Conservation (phyloP, 2,113 vertebrate species). For the Nerophis lumbriciformis region DNA sequence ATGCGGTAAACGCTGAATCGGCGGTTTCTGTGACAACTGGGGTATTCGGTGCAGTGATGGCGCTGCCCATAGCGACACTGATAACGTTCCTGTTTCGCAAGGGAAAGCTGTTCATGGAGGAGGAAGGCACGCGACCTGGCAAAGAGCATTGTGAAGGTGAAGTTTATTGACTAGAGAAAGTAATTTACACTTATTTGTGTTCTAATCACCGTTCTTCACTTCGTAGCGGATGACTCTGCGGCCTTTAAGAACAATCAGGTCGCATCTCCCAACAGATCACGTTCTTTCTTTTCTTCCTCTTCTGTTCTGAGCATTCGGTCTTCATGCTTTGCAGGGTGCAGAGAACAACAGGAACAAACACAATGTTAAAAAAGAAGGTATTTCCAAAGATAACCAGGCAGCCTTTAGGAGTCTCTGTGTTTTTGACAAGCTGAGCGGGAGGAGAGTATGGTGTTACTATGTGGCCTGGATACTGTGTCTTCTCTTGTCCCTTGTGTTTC, state of each 20-base stretch:
- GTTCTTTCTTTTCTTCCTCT: neutral
- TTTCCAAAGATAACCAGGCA: neutral
- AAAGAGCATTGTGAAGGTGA: conserved; percentile 50
- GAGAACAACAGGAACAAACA: conserved; percentile 17
- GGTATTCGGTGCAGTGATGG: conserved; percentile 52
- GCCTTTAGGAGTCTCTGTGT: neutral
- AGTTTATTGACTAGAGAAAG: neutral
- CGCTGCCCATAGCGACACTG: conserved; percentile 60
- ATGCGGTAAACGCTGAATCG: conserved; percentile 48
- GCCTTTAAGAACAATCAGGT: conserved; percentile 59
- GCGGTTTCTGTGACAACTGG: conserved; percentile 51
- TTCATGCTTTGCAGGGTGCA: conserved; percentile 24
- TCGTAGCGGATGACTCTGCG: conserved; percentile 1
- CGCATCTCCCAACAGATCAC: neutral
- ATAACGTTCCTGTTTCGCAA: conserved; percentile 73
- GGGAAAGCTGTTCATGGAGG: conserved; percentile 30
- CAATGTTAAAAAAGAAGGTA: neutral
- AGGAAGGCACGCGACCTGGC: conserved; percentile 6
- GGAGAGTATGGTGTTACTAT: conserved; percentile 36
- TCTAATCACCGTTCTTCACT: neutral
- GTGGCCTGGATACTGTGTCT: conserved; percentile 67
- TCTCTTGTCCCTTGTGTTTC: conserved; percentile 47
- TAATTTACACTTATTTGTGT: neutral
- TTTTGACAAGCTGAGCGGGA: neutral
- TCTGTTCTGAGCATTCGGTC: neutral